phyloP scores from a whole-genome alignment of 2,113 vertebrate genomes.

The Amia ocellicauda region DNA sequence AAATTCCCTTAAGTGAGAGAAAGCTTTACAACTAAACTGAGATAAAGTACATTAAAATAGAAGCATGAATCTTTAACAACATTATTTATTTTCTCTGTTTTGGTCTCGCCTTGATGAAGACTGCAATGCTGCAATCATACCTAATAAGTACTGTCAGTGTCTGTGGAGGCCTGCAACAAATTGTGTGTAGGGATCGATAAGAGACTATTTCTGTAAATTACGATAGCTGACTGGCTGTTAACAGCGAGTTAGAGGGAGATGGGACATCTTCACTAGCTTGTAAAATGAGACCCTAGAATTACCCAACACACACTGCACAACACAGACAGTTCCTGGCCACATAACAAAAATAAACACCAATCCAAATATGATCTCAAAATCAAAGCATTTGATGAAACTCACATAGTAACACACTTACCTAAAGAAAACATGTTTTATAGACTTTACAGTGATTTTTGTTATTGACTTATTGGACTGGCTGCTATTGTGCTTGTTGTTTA shows the following conservation, averaged over 20 bases:
- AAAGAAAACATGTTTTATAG: too few species aligned
- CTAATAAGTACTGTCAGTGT: constrained; percentile 14
- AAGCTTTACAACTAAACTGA: not conserved
- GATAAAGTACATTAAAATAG: not conserved
- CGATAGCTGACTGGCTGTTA: not conserved
- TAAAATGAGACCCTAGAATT: too few species aligned
- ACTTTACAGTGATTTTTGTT: too few species aligned
- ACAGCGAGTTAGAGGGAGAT: not conserved
- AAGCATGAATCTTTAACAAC: not conserved
- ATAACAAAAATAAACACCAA: too few species aligned
- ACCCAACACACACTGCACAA: too few species aligned
- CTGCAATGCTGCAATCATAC: not conserved
- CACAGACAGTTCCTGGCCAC: too few species aligned
- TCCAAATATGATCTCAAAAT: too few species aligned
- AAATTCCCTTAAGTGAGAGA: not conserved
- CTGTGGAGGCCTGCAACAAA: not conserved
- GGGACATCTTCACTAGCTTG: too few species aligned
- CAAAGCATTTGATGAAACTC: too few species aligned
- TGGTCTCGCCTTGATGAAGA: not conserved
- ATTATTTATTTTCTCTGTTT: not conserved
- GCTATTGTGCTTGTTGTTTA: not conserved
- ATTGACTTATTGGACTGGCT: too few species aligned
- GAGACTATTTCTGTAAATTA: not conserved
- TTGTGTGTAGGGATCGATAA: constrained; percentile 18
- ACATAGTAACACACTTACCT: too few species aligned